These are phyloP conservation scores for Serranus cabrilla DNA, from an alignment of 2,797 vertebrate genomes.

Conservation along the genomic window DNA sequence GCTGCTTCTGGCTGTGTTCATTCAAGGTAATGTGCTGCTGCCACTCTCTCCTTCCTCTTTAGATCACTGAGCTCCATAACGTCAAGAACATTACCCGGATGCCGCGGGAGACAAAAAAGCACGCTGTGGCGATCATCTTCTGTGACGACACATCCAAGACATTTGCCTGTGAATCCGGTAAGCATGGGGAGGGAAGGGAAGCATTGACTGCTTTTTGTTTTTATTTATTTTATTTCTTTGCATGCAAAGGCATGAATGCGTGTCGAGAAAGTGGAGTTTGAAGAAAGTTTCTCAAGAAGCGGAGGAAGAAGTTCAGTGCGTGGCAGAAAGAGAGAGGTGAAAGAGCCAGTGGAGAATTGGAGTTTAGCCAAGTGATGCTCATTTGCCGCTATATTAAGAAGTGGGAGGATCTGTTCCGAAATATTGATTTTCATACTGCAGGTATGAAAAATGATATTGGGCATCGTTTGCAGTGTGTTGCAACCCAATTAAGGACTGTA, in stretches of 20 bases:
- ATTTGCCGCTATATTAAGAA: constrained; percentile 77
- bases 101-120: constrained; percentile 98
- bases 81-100: constrained; percentile 98
- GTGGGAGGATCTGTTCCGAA: constrained; percentile 65
- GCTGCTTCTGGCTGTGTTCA: constrained; percentile 52
- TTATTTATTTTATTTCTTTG: not conserved
- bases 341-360: constrained; percentile 45
- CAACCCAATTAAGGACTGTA: constrained; percentile 68
- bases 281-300: constrained; percentile 33
- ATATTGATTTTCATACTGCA: constrained; percentile 78
- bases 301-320: constrained; percentile 36
- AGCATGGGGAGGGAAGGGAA: constrained; percentile 36
- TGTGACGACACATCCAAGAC: constrained; percentile 98
- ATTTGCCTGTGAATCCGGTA: constrained; percentile 99
- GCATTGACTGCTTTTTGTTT: not conserved
- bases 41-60: constrained; percentile 77
- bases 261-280: not conserved
- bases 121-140: constrained; percentile 98
- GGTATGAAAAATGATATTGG: constrained; percentile 73
- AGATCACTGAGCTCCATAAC: constrained; percentile 98
- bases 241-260: not conserved
- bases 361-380: constrained; percentile 69
- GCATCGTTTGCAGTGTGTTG: constrained; percentile 65
- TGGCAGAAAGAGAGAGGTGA: constrained; percentile 47
- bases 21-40: constrained; percentile 68